These are phyloP conservation scores for Cydia strobilella DNA, from an alignment of 1,140 invertebrate genomes.

Conservation along the genomic window DNA sequence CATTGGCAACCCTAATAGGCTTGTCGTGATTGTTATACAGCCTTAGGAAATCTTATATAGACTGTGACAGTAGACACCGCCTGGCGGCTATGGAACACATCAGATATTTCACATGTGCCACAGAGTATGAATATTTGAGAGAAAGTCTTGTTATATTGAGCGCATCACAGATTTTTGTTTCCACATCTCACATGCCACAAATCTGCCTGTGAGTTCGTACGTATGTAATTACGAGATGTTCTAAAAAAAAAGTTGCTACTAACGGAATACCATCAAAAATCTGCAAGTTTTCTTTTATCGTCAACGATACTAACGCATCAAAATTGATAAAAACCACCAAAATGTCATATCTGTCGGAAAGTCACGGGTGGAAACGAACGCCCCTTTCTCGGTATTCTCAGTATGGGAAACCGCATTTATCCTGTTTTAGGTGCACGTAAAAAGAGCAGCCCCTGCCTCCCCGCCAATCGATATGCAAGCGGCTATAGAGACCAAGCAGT, in stretches of 20 bases:
- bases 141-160: no score
- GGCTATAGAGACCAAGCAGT: background rate
- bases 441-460: conserved; percentile 27
- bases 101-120: no score
- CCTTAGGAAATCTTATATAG: background rate
- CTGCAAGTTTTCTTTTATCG: background rate
- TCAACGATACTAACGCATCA: background rate
- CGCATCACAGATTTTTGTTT: no score
- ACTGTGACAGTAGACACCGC: no score
- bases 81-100: no score
- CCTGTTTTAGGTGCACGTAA: conserved; percentile 31
- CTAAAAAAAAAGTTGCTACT: no score
- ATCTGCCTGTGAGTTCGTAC: no score
- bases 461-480: conserved; percentile 31
- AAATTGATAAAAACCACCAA: background rate
- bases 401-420: conserved; percentile 22
- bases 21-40: background rate
- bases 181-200: no score
- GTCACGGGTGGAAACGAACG: background rate
- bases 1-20: conserved; percentile 10
- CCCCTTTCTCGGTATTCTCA: conserved; percentile 6
- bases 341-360: conserved; percentile 2
- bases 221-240: no score
- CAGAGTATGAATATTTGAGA: no score
- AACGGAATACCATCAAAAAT: no score